Conservation (phyloP, 2,113 vertebrate genomes). For the Odontesthes bonariensis region DNA sequence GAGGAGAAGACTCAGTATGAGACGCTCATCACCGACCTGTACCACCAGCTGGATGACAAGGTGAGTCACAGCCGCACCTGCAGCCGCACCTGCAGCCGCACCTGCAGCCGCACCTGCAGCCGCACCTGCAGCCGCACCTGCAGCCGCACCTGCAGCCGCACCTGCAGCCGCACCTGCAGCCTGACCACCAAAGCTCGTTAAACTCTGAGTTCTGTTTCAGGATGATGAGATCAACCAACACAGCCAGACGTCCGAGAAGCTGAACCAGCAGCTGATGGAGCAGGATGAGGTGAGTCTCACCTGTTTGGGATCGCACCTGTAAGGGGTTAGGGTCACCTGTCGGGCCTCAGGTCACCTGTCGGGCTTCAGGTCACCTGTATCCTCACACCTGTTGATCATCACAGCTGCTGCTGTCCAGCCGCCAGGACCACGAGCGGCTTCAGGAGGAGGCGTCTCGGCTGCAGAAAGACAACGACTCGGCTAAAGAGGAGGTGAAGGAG, state of each 20-base stretch:
- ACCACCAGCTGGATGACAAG: slow-evolving; percentile 97
- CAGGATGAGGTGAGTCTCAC: slow-evolving; percentile 91
- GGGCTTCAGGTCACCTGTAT: background rate
- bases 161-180: no score
- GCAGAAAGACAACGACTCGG: slow-evolving; percentile 90
- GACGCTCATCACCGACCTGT: slow-evolving; percentile 90
- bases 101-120: no score
- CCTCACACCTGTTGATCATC: background rate
- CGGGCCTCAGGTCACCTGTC: background rate
- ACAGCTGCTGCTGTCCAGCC: slow-evolving; percentile 88
- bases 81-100: no score
- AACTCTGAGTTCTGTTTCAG: slow-evolving; percentile 79
- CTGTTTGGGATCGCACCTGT: no score
- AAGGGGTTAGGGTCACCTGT: no score
- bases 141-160: no score
- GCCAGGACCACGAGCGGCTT: slow-evolving; percentile 89
- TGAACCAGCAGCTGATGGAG: slow-evolving; percentile 94
- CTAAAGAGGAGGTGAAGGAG: slow-evolving; percentile 92
- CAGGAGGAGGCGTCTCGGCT: slow-evolving; percentile 92
- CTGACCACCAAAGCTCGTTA: no score
- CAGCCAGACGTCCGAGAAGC: slow-evolving; percentile 91
- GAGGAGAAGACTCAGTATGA: slow-evolving; percentile 93
- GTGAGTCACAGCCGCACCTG: slow-evolving; percentile 72
- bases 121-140: no score
- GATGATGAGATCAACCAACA: slow-evolving; percentile 99